Percentiles rank a stretch among this genome's conserved stretches.
Evolutionary conservation across 2,797 vertebrate genomes (phyloP).

Genomic region (Gymnothorax javanicus): DNA sequence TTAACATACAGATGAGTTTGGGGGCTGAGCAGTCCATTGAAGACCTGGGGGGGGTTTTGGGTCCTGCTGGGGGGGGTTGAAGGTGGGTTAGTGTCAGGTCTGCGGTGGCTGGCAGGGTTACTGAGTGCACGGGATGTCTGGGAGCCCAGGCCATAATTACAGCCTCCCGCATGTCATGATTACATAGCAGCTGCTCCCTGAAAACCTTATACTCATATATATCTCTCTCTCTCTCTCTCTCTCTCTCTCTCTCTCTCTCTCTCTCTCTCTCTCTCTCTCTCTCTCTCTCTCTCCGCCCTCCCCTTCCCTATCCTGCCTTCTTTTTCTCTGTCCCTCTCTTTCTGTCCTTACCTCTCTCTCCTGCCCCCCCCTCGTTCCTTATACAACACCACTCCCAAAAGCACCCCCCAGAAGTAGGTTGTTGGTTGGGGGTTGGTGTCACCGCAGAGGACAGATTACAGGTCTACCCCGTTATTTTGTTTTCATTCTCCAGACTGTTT

Average conservation of each 20-base stretch:
- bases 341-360: conserved; percentile 48
- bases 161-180: conserved; percentile 73
- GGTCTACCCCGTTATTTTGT: conserved; percentile 59
- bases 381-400: conserved; percentile 49
- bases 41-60: background rate
- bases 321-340: conserved; percentile 40
- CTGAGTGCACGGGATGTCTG: conserved; percentile 64
- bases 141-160: conserved; percentile 75
- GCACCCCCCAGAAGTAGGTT: conserved; percentile 50
- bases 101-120: conserved; percentile 52
- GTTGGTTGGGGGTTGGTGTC: conserved; percentile 41
- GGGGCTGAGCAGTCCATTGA: background rate
- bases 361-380: too few species aligned
- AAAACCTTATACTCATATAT: conserved; percentile 50
- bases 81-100: conserved; percentile 49
- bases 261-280: conserved; percentile 29
- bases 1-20: background rate
- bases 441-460: conserved; percentile 56
- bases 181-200: conserved; percentile 75
- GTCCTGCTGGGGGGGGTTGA: conserved; percentile 35
- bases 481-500: conserved; percentile 45
- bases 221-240: conserved; percentile 40
- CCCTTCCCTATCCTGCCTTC: conserved; percentile 40
- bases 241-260: conserved; percentile 47
- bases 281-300: conserved; percentile 48